Conservation (phyloP, 2,113 vertebrate genomes). For the Sylvietta virens region DNA sequence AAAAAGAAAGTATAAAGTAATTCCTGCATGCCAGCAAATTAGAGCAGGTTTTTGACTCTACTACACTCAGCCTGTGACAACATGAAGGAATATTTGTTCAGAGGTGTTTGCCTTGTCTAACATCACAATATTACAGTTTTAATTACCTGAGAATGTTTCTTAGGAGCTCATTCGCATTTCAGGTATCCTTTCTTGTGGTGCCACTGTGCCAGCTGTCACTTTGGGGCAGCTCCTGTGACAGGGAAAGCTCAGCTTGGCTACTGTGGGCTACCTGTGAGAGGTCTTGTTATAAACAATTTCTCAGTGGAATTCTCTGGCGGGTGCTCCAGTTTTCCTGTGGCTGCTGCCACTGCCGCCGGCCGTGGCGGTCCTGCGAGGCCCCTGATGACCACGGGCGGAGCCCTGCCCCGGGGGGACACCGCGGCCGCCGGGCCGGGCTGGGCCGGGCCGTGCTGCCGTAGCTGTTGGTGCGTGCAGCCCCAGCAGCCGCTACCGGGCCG, state of each 20-base stretch:
- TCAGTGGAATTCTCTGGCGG: too few relatives aligned
- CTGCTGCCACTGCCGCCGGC: too few relatives aligned
- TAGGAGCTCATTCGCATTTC: not conserved
- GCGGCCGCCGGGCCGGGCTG: too few relatives aligned
- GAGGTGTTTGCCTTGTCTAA: not conserved
- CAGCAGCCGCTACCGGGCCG: too few relatives aligned
- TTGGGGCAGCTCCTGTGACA: not conserved
- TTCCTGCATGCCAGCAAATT: not conserved
- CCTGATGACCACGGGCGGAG: too few relatives aligned
- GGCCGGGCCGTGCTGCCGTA: too few relatives aligned
- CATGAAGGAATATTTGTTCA: not conserved
- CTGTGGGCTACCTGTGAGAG: not conserved
- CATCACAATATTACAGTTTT: not conserved
- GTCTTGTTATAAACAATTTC: too few relatives aligned
- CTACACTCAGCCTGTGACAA: accelerated
- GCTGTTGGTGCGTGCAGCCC: too few relatives aligned
- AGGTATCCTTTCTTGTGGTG: not conserved
- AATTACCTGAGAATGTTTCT: not conserved
- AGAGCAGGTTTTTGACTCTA: not conserved
- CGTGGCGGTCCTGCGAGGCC: too few relatives aligned
- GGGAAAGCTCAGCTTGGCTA: not conserved
- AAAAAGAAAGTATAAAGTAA: not conserved
- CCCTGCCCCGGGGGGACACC: too few relatives aligned
- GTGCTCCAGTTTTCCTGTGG: too few relatives aligned
- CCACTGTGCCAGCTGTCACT: not conserved